Evolutionary conservation across 2,113 vertebrate species (phyloP), one percentile per base, ranked within the genome.

Genomic region (Oncorhynchus keta): DNA sequence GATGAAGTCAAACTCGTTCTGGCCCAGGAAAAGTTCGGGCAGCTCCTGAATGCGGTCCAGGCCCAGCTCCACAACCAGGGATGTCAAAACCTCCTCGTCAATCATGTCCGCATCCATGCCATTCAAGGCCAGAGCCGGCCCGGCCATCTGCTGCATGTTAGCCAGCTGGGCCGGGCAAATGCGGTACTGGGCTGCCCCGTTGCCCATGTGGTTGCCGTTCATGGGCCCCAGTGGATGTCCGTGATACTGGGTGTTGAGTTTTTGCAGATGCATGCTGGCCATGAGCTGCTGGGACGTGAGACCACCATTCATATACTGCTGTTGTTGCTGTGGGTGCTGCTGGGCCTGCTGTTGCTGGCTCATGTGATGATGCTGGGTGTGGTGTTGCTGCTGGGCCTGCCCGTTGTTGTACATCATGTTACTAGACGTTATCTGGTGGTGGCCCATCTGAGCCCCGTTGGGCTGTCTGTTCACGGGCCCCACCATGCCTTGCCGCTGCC

Each of bases 1-100:
- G 86, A 99, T 94, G 86, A 98, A 99, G 91, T 99, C 97, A 78
- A 99, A 97, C 92, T 99, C 98, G 62, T 99, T 99, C 91, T 99
- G 98, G 89, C 97, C 97, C 88, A 99, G 89, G 88, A 96, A 99
- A 70, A 99, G 96, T 93, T 98, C 98, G 0, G 98, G 98, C 81
- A 99, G 92, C 92, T 99, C 97, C 83, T 97, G 96, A 90, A 98
- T 95, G 66, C 97, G 94, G 85, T 99, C 97, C 92, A 99, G 89
- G 5, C 97, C 98, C 73, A 99, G 92, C 89, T 99, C 98, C 85
- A 97, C 92, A 71, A 96, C 97, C 83, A 99, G 92, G 8, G 96
- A 96, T 1, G 95, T 99, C 92, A 99, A 94, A 48, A 96, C 96
- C 72, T 99, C 98, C 92, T 99, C 98, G 7, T 99, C 98, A 68